Percentiles rank a stretch among this genome's conserved stretches.
Conservation (phyloP, 2,113 vertebrate genomes). For the Scomber scombrus region DNA sequence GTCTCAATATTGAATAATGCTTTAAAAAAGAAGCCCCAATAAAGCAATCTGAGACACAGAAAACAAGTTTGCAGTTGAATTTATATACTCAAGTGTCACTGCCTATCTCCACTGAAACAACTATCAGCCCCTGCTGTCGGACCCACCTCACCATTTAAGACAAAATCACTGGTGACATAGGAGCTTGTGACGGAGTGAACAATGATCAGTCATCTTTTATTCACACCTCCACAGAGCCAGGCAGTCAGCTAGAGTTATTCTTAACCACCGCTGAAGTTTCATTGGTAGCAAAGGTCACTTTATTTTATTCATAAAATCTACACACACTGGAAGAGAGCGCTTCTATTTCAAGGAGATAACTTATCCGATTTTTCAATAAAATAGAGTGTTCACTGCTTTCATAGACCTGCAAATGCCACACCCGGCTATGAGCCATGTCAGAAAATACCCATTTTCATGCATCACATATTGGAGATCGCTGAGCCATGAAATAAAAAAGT, state of each 20-base stretch:
- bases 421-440: constrained; percentile 10
- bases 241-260: constrained; percentile 13
- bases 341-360: constrained; percentile 11
- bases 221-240: constrained; percentile 12
- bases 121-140: constrained; percentile 14
- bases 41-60: constrained; percentile 9
- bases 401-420: constrained; percentile 37
- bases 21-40: constrained; percentile 34
- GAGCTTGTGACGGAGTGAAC: constrained; percentile 15
- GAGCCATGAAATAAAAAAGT: constrained; percentile 61
- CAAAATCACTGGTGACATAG: constrained; percentile 13
- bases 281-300: constrained; percentile 39
- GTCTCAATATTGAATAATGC: not conserved
- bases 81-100: not conserved
- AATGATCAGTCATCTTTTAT: constrained; percentile 22
- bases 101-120: not conserved
- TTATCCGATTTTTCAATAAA: constrained; percentile 33
- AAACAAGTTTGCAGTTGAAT: not conserved
- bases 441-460: constrained; percentile 44
- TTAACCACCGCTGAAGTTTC: constrained; percentile 4
- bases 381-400: constrained; percentile 9
- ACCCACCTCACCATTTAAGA: constrained; percentile 10
- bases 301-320: constrained; percentile 38
- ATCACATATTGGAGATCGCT: constrained; percentile 16
- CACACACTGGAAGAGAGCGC: not conserved